Evolutionary conservation across 1,140 invertebrate genomes (phyloP).

Genomic region (Meloidogyne exigua): DNA sequence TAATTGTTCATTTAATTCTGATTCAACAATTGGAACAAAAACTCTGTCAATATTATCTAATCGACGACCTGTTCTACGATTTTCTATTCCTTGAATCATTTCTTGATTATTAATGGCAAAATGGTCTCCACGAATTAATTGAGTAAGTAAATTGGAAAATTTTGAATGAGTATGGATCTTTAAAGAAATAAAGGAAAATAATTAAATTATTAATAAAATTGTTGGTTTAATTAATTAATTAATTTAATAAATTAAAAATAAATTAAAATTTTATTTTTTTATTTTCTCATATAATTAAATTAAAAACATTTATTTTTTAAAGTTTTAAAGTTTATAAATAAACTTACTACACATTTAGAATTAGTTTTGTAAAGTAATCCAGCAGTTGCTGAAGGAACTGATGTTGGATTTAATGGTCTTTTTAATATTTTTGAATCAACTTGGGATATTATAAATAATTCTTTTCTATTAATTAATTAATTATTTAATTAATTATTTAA

Average conservation of each 20-base stretch:
- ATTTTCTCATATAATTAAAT: slow-evolving; percentile 23
- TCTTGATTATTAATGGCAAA: slow-evolving; percentile 87
- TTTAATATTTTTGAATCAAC: background rate
- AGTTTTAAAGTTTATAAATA: no score
- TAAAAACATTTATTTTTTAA: no score
- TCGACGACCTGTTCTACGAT: slow-evolving; percentile 68
- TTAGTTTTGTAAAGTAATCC: slow-evolving; percentile 53
- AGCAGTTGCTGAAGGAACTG: slow-evolving; percentile 17
- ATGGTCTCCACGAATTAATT: slow-evolving; percentile 74
- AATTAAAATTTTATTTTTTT: no score
- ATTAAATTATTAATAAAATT: no score
- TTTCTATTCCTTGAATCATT: slow-evolving; percentile 95
- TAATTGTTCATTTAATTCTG: slow-evolving; percentile 87
- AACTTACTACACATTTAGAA: slow-evolving; percentile 32
- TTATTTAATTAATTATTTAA: background rate
- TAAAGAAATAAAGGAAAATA: no score
- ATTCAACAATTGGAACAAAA: slow-evolving; percentile 93
- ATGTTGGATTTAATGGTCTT: slow-evolving; percentile 8
- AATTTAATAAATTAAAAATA: no score
- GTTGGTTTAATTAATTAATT: no score
- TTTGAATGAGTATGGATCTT: slow-evolving; percentile 94
- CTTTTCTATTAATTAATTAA: slow-evolving; percentile 9
- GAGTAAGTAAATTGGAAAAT: slow-evolving; percentile 81
- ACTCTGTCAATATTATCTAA: slow-evolving; percentile 86
- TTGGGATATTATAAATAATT: slow-evolving; percentile 56